These are phyloP conservation scores for Cerceris ruficornis DNA, from an alignment of 2,888 invertebrate genomes.

Conservation along the genomic window DNA sequence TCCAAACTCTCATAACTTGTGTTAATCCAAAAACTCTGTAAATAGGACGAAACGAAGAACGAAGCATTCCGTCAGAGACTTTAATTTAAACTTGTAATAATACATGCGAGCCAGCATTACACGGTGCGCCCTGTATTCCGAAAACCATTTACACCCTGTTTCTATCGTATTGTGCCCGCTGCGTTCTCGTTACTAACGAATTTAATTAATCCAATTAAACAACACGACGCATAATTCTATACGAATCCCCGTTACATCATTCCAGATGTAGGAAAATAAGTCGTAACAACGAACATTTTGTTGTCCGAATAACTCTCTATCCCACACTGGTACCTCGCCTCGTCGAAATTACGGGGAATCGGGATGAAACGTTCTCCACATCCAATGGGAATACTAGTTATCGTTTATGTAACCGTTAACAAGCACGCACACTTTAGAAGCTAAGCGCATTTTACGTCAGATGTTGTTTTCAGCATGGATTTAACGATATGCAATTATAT, in stretches of 20 bases:
- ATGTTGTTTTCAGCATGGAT: constrained; percentile 9
- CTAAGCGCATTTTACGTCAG: constrained; percentile 39
- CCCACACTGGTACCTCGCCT: background rate
- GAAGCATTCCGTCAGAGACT: background rate
- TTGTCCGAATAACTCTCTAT: constrained; percentile 31
- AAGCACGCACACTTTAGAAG: constrained; percentile 49
- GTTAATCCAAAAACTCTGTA: no score
- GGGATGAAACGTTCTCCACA: constrained; percentile 40
- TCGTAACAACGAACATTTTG: constrained; percentile 24
- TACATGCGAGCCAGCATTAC: background rate
- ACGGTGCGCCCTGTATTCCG: background rate
- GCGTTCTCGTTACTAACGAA: constrained; percentile 40
- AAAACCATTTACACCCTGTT: constrained; percentile 3
- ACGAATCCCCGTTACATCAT: constrained; percentile 42
- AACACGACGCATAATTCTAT: constrained; percentile 39
- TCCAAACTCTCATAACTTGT: no score
- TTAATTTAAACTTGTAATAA: background rate
- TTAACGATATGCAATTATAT: background rate
- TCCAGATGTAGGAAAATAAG: constrained; percentile 21
- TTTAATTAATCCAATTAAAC: constrained; percentile 57
- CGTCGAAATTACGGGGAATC: constrained; percentile 41
- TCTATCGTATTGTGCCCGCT: constrained; percentile 17
- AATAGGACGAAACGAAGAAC: no score
- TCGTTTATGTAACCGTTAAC: constrained; percentile 62
- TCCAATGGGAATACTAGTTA: constrained; percentile 52